Evolutionary conservation across 2,888 invertebrate species (phyloP).

Genomic region (Drosophila villosipedis): DNA sequence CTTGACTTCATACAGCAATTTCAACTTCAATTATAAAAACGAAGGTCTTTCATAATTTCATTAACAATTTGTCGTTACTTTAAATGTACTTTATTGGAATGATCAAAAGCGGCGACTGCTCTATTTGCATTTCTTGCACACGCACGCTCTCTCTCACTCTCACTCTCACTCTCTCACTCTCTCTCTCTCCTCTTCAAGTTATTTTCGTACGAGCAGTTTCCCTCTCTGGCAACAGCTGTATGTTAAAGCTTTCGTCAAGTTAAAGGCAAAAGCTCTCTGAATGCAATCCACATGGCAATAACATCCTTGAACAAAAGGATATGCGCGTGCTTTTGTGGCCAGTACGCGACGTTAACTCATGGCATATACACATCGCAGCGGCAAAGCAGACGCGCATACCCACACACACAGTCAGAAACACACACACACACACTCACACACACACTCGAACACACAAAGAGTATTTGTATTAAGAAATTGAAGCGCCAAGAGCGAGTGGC

Average conservation of each 20-base stretch:
- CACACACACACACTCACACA: slow-evolving; percentile 28
- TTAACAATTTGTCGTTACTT: not conserved
- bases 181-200: not conserved
- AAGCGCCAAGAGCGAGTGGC: slow-evolving; percentile 70
- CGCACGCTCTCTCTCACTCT: not conserved
- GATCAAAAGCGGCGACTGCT: slow-evolving; percentile 18
- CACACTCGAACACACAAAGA: slow-evolving; percentile 20
- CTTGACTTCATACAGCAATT: not conserved
- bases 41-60: not conserved
- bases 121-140: slow-evolving; percentile 3
- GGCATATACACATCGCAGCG: slow-evolving; percentile 67
- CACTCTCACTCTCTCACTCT: not conserved
- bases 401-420: slow-evolving; percentile 33
- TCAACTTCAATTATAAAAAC: no score
- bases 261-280: slow-evolving; percentile 55
- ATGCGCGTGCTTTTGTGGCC: slow-evolving; percentile 64
- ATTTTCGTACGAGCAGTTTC: slow-evolving; percentile 44
- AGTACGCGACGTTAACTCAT: slow-evolving; percentile 82
- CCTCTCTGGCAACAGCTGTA: slow-evolving; percentile 70
- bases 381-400: slow-evolving; percentile 38
- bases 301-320: slow-evolving; percentile 74
- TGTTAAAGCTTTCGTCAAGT: slow-evolving; percentile 66
- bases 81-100: slow-evolving; percentile 13
- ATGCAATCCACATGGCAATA: slow-evolving; percentile 69
- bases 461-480: slow-evolving; percentile 46